Base-by-base conservation (phyloP, 2,888 invertebrate species). In the Temnothorax ravouxi region DNA sequence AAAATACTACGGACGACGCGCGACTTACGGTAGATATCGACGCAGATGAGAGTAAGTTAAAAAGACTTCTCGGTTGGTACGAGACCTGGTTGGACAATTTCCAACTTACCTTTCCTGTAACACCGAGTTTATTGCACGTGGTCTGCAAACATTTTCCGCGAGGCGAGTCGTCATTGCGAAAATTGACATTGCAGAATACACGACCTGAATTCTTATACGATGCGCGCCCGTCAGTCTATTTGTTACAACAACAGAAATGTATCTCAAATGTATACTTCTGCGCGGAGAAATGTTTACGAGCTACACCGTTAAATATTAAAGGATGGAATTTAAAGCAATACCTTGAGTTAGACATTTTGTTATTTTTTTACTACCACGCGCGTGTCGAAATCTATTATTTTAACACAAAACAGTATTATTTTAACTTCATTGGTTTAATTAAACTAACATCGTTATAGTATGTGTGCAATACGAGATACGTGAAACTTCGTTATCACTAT, bases 81-180 rank as follows among this genome's bases (percentile, higher is more conserved):
- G 79, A 80, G 59, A 71, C 71, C 18, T 21, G 69, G 18, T 71
- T 80, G 59, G 38, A 71, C 29, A 80, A 80, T 80, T 71, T 80
- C 47, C 71, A 59, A 61, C 44, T 71, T 59, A 69, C 34, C 47
- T 56, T 47, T 64, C 5, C 9, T 8, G 18, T 38, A 34, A 2
- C 34, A 34, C 9, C 18, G 21, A 8, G 47, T 56, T 44, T 56
- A 62, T n/a, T 0, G 15, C 56, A 41, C 77, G 77, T 21, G 79
- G 38, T 50, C 47, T 8, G 59, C 8, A 38, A 71, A 50, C 47
- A 80, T 59, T 59, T 71, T 71, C 47, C 47, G 34, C 56, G 11
- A 3, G 6, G 29, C 8, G 21, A 50, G 25, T 47, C 34, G 21
- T 56, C 47, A 21, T 69, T 47, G 41, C 21, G 2, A 59, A 38